Percentiles rank a stretch among this genome's conserved stretches.
These are phyloP conservation scores for Babyrousa celebensis DNA, from an alignment of 2,797 vertebrate species.

Conservation along the genomic window DNA sequence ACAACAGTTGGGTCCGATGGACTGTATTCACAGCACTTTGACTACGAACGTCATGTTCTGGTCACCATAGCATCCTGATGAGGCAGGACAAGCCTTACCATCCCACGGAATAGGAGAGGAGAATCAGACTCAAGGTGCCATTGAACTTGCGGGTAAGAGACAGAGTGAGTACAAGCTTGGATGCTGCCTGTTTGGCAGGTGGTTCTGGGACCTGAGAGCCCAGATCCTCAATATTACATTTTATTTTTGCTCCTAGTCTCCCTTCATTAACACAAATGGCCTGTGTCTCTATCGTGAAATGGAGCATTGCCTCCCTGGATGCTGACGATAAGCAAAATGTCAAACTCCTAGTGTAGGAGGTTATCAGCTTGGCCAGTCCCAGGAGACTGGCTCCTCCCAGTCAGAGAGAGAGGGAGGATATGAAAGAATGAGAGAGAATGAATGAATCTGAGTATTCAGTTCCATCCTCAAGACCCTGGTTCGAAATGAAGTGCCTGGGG, in stretches of 20 bases:
- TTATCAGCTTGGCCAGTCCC: conserved; percentile 61
- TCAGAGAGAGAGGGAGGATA: neutral
- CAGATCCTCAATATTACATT: neutral
- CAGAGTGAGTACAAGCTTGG: neutral
- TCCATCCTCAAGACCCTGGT: conserved; percentile 1
- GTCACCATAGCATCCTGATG: too few species aligned
- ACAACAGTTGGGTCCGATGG: neutral
- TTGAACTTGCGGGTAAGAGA: neutral
- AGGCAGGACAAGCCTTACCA: neutral
- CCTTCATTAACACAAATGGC: conserved; percentile 51
- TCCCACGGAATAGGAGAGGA: neutral
- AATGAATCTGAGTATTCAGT: neutral
- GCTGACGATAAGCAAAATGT: conserved; percentile 78
- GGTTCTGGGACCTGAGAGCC: neutral
- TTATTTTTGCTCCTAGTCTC: neutral
- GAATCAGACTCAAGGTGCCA: neutral
- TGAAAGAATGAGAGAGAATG: neutral
- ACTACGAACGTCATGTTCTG: neutral
- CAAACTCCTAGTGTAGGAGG: conserved; percentile 53
- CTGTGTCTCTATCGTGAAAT: neutral
- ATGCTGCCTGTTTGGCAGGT: neutral
- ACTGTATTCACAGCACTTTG: neutral
- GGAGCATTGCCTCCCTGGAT: conserved; percentile 65
- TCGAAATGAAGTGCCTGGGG: conserved; percentile 23
- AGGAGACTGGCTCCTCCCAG: conserved; percentile 38